Percentiles rank a stretch among this genome's conserved stretches.
phyloP scores from a whole-genome alignment of 2,797 vertebrate species.

The Ambastaia sidthimunki region DNA sequence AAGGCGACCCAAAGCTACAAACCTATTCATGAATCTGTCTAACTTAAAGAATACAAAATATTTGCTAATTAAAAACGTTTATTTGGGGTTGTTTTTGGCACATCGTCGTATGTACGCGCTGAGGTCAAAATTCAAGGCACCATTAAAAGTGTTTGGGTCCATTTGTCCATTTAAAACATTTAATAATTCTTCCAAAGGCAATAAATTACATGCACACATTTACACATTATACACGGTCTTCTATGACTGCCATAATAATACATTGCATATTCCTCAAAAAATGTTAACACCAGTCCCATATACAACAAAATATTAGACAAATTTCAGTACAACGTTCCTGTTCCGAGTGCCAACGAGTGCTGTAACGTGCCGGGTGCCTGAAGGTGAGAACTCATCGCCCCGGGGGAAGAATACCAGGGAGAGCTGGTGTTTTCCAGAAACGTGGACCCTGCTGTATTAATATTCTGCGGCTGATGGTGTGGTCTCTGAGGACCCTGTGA shows the following conservation, averaged over 20 bases:
- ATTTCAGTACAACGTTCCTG: constrained; percentile 97
- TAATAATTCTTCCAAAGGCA: constrained; percentile 94
- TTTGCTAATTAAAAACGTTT: constrained; percentile 53
- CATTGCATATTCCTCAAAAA: constrained; percentile 90
- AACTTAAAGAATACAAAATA: constrained; percentile 47
- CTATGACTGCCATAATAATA: constrained; percentile 87
- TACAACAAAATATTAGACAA: constrained; percentile 70
- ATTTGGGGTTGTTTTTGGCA: constrained; percentile 53
- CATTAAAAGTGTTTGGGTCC: constrained; percentile 87
- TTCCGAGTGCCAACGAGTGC: constrained; percentile 93
- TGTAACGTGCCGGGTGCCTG: constrained; percentile 92
- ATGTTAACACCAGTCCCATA: constrained; percentile 86
- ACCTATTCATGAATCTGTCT: neutral
- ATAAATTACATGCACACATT: constrained; percentile 99
- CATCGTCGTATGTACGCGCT: constrained; percentile 78
- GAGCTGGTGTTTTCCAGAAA: constrained; percentile 91
- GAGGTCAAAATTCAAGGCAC: constrained; percentile 84
- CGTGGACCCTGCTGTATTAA: constrained; percentile 88
- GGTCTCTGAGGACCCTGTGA: constrained; percentile 90
- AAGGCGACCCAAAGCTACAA: neutral
- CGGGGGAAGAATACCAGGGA: constrained; percentile 90
- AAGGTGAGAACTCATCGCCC: constrained; percentile 88
- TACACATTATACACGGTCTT: constrained; percentile 83
- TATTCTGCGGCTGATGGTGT: constrained; percentile 89
- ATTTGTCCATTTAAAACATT: constrained; percentile 89